Evolutionary conservation across 2,797 vertebrate species (phyloP), one percentile per base, ranked within the genome.

Genomic region (Thaleichthys pacificus): DNA sequence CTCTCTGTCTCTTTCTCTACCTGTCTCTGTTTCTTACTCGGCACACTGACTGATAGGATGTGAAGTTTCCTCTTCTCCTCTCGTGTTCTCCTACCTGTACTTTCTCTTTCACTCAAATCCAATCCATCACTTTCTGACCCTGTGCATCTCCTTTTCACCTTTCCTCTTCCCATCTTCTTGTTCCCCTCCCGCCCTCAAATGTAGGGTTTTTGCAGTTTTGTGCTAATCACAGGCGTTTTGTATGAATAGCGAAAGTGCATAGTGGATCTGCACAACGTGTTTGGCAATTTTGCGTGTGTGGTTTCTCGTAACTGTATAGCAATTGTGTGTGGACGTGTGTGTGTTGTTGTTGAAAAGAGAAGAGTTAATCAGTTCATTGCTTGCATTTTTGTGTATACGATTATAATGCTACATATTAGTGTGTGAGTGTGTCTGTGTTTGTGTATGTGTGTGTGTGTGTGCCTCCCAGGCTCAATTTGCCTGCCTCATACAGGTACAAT

Each of bases 261-360:
- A 0, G 26, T 61, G 58, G 26, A 15, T 61, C 4, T 60, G 24
- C 57, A 60, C 58, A 24, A 30, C 26, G 2, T 35, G 9, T 42
- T 42, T 22, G 56, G 21, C n/a, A n/a, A n/a, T 58, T n/a, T 22
- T 9, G 56, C n/a, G n/a, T 5, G 32, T 21, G 35, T 14, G 17
- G 12, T 15, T 35, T 32, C 38, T 17, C 3, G 15, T 8, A 42
- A 49, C 38, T 49, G 12, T 14, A 9, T 47, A 7, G 5, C 42
- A 14, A 15, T 56, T 67, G 51, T 54, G 70, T 58, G 35, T 64
- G 7, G 67, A 68, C 61, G 38, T 64, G 72, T 51, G 71, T 78
- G 74, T 56, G 79, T 86, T 87, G 88, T 83, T 30, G 28, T 30
- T 4, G 82, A 80, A 32, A 30, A 32, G 15, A 32, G 14, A 32